phyloP scores from a whole-genome alignment of 2,797 vertebrate genomes.

The Taeniopygia guttata region DNA sequence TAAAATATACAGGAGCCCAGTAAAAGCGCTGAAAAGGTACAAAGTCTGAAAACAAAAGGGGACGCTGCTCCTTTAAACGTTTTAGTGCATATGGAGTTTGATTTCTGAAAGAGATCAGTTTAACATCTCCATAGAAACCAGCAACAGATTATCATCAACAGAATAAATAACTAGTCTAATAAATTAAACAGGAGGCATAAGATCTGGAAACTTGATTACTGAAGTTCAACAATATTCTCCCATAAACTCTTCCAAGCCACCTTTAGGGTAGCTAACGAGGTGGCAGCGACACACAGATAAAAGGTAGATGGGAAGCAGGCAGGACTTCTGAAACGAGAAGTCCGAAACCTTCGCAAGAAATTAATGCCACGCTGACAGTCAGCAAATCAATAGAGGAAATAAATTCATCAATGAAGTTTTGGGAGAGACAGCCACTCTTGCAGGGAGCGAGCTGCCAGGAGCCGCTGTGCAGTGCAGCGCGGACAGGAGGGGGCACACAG shows the following conservation, averaged over 20 bases:
- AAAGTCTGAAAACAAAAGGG: slow-evolving; percentile 72
- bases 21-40: slow-evolving; percentile 65
- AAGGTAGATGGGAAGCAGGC: neutral
- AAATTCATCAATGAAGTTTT: slow-evolving; percentile 44
- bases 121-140: slow-evolving; percentile 89
- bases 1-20: slow-evolving; percentile 69
- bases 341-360: slow-evolving; percentile 16
- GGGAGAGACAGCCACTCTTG: neutral
- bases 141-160: slow-evolving; percentile 89
- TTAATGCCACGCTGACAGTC: neutral
- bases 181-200: slow-evolving; percentile 87
- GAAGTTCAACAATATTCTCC: slow-evolving; percentile 80
- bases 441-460: neutral
- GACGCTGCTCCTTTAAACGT: slow-evolving; percentile 81
- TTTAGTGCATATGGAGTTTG: slow-evolving; percentile 84
- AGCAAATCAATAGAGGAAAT: slow-evolving; percentile 32
- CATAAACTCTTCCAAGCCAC: slow-evolving; percentile 72
- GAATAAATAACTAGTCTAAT: slow-evolving; percentile 89
- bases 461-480: neutral
- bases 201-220: slow-evolving; percentile 86
- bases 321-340: slow-evolving; percentile 1
- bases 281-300: slow-evolving; percentile 9
- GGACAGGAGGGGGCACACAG: slow-evolving; percentile 22
- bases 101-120: slow-evolving; percentile 88
- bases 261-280: slow-evolving; percentile 59